Percentiles rank a stretch among this genome's conserved stretches.
Evolutionary conservation across 2,888 invertebrate genomes (phyloP).

Genomic region (Autographa pulchrina): DNA sequence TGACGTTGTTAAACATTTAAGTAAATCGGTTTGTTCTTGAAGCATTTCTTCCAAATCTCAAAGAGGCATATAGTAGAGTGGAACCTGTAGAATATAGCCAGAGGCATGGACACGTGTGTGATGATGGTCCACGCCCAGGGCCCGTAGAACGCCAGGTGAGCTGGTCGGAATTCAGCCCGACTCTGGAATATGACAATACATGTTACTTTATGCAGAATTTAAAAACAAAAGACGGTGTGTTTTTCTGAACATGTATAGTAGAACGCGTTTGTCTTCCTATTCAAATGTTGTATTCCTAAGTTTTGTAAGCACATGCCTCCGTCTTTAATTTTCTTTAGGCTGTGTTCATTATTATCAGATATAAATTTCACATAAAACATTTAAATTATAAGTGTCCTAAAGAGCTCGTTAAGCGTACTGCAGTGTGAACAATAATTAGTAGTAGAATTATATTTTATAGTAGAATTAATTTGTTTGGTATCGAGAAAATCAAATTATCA

Average conservation of each 20-base stretch:
- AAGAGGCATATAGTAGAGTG: constrained; percentile 97
- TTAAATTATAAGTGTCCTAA: neutral
- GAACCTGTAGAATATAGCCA: constrained; percentile 97
- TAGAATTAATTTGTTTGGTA: neutral
- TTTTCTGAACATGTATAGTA: too few species aligned
- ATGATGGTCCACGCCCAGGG: constrained; percentile 98
- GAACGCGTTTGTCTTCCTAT: neutral
- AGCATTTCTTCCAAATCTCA: constrained; percentile 97
- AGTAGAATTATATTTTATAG: too few species aligned
- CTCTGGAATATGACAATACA: constrained; percentile 86
- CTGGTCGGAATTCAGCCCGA: constrained; percentile 94
- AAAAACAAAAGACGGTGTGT: neutral
- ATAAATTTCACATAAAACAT: neutral
- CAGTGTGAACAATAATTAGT: neutral
- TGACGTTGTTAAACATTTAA: constrained; percentile 79
- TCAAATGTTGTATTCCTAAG: too few species aligned
- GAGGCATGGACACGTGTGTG: constrained; percentile 96
- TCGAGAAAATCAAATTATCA: neutral
- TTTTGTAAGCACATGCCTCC: too few species aligned
- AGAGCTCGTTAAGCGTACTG: constrained; percentile 5
- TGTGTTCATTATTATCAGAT: neutral
- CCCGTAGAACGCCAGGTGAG: constrained; percentile 95
- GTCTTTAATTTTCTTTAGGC: neutral
- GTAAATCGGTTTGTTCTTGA: constrained; percentile 91
- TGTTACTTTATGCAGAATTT: too few species aligned